phyloP scores from a whole-genome alignment of 2,113 vertebrate genomes.

The Irena cyanogastra region DNA sequence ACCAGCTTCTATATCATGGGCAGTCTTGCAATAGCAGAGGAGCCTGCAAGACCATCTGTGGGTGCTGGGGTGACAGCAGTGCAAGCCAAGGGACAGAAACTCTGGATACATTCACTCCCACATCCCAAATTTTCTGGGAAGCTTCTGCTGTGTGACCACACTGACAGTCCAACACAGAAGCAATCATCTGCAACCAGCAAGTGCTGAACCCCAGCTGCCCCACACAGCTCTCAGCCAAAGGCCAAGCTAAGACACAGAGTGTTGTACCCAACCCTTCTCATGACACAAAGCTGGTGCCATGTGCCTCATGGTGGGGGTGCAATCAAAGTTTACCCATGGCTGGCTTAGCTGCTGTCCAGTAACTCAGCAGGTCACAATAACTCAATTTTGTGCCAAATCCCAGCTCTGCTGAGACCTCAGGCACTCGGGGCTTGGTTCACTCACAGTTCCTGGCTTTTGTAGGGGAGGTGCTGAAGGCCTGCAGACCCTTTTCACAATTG shows the following conservation, averaged over 20 bases:
- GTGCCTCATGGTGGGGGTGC: neutral
- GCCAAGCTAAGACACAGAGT: neutral
- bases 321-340: neutral
- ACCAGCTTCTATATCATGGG: neutral
- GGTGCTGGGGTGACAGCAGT: neutral
- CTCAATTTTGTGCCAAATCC: neutral
- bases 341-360: neutral
- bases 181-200: neutral
- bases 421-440: neutral
- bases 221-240: neutral
- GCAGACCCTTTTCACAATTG: slow-evolving; percentile 62
- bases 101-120: neutral
- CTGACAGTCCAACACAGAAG: neutral
- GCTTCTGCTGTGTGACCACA: neutral
- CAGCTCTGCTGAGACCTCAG: neutral
- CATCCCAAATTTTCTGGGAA: neutral
- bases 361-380: neutral
- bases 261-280: neutral
- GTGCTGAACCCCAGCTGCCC: neutral
- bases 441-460: slow-evolving; percentile 59
- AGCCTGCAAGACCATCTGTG: neutral
- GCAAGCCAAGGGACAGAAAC: neutral
- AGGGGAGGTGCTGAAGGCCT: slow-evolving; percentile 48
- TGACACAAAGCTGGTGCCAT: rapidly evolving
- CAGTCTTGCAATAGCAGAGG: neutral